Conservation (phyloP, 2,113 vertebrate species). For the Haliaeetus leucogaster region DNA sequence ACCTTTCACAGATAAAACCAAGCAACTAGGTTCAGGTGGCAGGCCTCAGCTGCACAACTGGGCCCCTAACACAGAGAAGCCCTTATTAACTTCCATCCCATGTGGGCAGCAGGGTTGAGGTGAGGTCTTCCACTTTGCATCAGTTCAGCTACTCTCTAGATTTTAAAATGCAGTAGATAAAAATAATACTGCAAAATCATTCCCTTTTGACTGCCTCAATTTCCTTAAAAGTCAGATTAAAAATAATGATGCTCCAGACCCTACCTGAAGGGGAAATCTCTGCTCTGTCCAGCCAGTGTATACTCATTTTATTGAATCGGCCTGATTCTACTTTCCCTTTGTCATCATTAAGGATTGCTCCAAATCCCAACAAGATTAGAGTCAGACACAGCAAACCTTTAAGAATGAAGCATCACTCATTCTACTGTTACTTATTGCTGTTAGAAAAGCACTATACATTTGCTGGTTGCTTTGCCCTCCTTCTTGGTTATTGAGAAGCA, state of each 20-base stretch:
- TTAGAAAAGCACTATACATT: not conserved
- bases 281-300: not conserved
- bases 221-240: not conserved
- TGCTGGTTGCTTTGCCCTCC: not conserved
- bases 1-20: not conserved
- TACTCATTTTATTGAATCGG: not conserved
- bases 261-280: not conserved
- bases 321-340: not conserved
- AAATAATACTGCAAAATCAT: not conserved
- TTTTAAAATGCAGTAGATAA: not conserved
- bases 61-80: not conserved
- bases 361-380: not conserved
- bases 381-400: not conserved
- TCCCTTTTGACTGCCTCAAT: not conserved
- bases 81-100: not conserved
- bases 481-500: not conserved
- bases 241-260: not conserved
- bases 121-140: not conserved
- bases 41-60: not conserved
- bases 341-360: not conserved
- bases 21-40: not conserved
- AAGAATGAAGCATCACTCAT: not conserved
- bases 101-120: fast-evolving
- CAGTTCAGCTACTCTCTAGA: not conserved
- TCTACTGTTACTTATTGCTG: not conserved